These are phyloP conservation scores for Phyllotis vaccarum DNA, from an alignment of 2,797 vertebrate genomes.

Conservation along the genomic window DNA sequence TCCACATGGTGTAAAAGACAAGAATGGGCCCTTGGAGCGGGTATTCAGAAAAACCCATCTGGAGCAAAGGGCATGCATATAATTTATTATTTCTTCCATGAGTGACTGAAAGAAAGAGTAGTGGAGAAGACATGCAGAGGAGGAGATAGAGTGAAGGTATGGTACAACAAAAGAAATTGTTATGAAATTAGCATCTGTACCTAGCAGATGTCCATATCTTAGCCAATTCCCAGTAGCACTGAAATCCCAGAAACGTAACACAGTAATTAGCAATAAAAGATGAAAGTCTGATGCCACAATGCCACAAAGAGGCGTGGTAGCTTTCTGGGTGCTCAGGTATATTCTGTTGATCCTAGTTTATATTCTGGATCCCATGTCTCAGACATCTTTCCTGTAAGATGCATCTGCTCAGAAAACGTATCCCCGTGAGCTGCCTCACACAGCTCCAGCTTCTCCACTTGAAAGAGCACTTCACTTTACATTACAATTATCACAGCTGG, in stretches of 20 bases:
- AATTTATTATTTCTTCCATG: background rate
- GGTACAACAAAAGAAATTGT: background rate
- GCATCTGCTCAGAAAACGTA: background rate
- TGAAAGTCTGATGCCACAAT: background rate
- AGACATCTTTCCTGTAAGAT: background rate
- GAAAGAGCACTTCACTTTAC: slow-evolving; percentile 61
- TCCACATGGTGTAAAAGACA: background rate
- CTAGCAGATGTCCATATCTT: background rate
- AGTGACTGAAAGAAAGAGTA: background rate
- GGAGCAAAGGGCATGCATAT: background rate
- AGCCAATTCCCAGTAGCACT: background rate
- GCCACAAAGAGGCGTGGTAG: background rate
- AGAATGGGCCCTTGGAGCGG: background rate
- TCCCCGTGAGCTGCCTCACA: background rate
- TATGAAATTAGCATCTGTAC: background rate
- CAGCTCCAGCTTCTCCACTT: slow-evolving; percentile 36
- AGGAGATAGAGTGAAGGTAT: background rate
- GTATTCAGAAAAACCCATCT: background rate
- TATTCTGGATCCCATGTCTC: background rate
- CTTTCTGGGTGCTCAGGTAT: background rate
- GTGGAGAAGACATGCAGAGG: background rate
- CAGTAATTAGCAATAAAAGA: slow-evolving; percentile 4
- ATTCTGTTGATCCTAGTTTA: background rate
- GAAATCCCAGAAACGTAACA: slow-evolving; percentile 38
- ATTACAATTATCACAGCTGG: slow-evolving; percentile 67